Base-by-base conservation (phyloP, 2,888 invertebrate genomes). In the Andrena haemorrhoa region DNA sequence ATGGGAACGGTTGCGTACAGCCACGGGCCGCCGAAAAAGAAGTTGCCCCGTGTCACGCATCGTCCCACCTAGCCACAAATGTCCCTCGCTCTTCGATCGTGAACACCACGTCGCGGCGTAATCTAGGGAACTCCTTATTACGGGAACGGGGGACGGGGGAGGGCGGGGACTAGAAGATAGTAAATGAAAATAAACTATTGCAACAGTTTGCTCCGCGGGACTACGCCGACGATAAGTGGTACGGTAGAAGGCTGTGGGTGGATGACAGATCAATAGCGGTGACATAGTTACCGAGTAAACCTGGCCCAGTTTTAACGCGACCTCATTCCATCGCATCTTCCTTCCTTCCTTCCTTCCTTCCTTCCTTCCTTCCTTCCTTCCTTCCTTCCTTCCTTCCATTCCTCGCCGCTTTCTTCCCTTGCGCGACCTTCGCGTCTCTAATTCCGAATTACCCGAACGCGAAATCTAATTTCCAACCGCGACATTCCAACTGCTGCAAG, bases 241-340 rank as follows among this genome's bases (percentile, higher is more conserved):
- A 82, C 83, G 82, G 83, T 76, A 77, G 86, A 88, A 83, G 86
- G 86, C 82, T 80, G 86, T 85, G 79, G 88, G 85, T 86, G 85
- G 90, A 84, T 85, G 86, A 85, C 80, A 87, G 89, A 92, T 93
- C 92, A 92, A 93, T 92, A 92, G 82, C 87, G 89, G 89, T 92
- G 93, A 93, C 93, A 93, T 89, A 92, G 91, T 93, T 93, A 93
- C 93, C 93, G 93, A 93, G 93, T 93, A 93, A 93, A 93, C 93
- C 93, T 93, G 93, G 92, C 93, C 93, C 87, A 92, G 91, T 92
- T 94, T 91, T 80, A 82, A 79, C 85, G 76, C 89, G 91, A 92
- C 92, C 92, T 91, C 92, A 89, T 91, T 91, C 90, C 86, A 82
- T 65, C 84, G 83, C 85, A 75, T 74, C 78, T 83, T 84, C 86